These are phyloP conservation scores for Holothuria glaberrima DNA, from an alignment of 35 echinoderm and acorn worm species.

Conservation along the genomic window DNA sequence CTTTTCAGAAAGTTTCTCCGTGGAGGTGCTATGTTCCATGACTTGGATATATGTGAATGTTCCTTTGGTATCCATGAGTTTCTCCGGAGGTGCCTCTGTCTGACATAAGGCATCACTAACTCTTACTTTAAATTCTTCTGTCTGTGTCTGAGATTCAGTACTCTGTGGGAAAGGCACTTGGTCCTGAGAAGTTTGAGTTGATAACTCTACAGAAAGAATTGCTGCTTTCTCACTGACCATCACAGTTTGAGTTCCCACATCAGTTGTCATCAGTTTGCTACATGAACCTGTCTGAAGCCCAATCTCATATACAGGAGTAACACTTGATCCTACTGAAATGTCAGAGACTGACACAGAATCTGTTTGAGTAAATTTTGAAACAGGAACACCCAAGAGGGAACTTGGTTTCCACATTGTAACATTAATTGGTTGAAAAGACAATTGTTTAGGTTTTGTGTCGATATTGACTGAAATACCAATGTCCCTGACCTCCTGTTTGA, in stretches of 20 bases:
- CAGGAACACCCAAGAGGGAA: neutral
- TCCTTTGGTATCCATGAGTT: slow-evolving; percentile 46
- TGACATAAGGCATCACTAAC: neutral
- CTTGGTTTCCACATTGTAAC: slow-evolving; percentile 62
- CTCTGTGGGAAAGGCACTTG: slow-evolving; percentile 25
- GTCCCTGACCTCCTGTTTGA: slow-evolving; percentile 55
- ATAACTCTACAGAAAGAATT: neutral
- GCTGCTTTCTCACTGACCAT: neutral
- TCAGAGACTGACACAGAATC: neutral
- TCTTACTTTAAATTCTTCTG: neutral
- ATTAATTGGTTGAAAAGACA: slow-evolving; percentile 9
- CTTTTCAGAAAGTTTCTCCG: neutral
- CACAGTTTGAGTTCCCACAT: slow-evolving; percentile 16
- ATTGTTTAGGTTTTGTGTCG: neutral
- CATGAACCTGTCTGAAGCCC: neutral
- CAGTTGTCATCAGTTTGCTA: neutral
- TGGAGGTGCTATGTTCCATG: slow-evolving; percentile 39
- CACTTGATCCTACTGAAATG: neutral
- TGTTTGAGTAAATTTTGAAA: slow-evolving; percentile 22
- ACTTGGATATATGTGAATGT: slow-evolving; percentile 25
- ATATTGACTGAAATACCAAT: slow-evolving; percentile 5
- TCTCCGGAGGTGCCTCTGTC: slow-evolving; percentile 4
- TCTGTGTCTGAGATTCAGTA: slow-evolving; percentile 18
- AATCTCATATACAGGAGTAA: neutral
- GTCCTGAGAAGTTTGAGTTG: slow-evolving; percentile 8